Evolutionary conservation across 2,888 invertebrate species (phyloP).

Genomic region (Strigamia maritima): DNA sequence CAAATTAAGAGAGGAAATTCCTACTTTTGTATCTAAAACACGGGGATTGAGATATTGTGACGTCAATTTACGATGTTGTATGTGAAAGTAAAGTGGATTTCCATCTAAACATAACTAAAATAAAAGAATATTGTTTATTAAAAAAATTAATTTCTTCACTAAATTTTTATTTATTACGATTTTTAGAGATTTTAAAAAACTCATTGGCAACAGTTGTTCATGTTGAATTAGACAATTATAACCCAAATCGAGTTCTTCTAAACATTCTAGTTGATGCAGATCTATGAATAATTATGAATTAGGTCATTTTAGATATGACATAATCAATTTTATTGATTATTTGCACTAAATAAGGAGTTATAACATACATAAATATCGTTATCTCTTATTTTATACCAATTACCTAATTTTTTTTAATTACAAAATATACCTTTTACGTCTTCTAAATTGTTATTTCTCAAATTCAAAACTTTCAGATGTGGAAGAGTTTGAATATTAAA

Average conservation of each 20-base stretch:
- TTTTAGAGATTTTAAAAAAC: neutral
- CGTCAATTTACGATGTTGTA: neutral
- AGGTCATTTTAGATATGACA: neutral
- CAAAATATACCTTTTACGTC: neutral
- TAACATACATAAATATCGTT: too few species aligned
- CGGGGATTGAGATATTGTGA: neutral
- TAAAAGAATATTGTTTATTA: neutral
- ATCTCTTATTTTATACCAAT: neutral
- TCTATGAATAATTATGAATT: neutral
- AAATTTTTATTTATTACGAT: neutral
- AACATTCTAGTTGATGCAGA: neutral
- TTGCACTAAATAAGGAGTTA: too few species aligned
- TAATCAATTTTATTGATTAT: too few species aligned
- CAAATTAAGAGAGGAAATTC: too few species aligned
- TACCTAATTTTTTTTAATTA: neutral
- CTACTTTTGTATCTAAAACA: neutral
- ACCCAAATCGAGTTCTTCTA: slow-evolving; percentile 27
- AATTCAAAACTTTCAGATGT: neutral
- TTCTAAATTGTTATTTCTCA: slow-evolving; percentile 36
- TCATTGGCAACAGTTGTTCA: neutral
- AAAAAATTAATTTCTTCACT: neutral
- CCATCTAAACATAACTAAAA: slow-evolving; percentile 1
- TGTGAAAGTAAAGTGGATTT: neutral
- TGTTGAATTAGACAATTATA: slow-evolving; percentile 24
- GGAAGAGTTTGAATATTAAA: neutral